Evolutionary conservation across 2,113 vertebrate genomes (phyloP), one percentile per base, ranked within the genome.

Genomic region (Cacatua alba): DNA sequence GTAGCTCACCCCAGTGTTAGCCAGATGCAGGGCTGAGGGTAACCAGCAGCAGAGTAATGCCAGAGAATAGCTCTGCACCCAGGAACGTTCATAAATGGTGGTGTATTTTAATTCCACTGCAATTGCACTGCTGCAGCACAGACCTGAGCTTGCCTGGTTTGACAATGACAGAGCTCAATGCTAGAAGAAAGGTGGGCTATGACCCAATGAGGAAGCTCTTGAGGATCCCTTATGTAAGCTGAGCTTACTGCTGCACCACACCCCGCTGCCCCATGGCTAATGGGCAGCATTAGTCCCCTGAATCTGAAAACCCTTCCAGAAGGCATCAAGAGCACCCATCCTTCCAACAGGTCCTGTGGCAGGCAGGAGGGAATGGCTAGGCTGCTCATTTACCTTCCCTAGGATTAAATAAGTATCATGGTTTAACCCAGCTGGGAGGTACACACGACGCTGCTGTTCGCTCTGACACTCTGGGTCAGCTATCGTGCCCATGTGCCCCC

Each of bases 71-170:
- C 24, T 86, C 55, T 31, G 24, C 48, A 65, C 72, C 13, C 53
- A 49, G 13, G n/a, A 86, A 44, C 0, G 0, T 60, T 80, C 17
- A 15, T 77, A 82, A 88, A 57, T 12, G 21, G 10, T 2, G 1
- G 7, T 21, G 13, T 17, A 13, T 59, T 82, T 88, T 31, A 76
- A 83, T 18, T 41, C 14, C 33, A 25, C 2, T 86, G 64, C 71
- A 67, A 14, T 24, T 55, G 55, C 17, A 18, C 18, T 41, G 10
- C 15, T 64, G 41, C 62, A 72, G 52, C 65, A 75, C 33, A 71
- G 62, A 82, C 39, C 33, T 71, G 65, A 44, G 86, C 55, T 62
- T 82, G 68, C 31, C 57, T 71, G 49, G 62, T 82, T 65, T 76
- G 41, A 35, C 4, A 12, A 23, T 3, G 13, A 28, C 17, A 0